Base-by-base conservation (phyloP, 2,888 invertebrate genomes). In the Sicus ferrugineus region DNA sequence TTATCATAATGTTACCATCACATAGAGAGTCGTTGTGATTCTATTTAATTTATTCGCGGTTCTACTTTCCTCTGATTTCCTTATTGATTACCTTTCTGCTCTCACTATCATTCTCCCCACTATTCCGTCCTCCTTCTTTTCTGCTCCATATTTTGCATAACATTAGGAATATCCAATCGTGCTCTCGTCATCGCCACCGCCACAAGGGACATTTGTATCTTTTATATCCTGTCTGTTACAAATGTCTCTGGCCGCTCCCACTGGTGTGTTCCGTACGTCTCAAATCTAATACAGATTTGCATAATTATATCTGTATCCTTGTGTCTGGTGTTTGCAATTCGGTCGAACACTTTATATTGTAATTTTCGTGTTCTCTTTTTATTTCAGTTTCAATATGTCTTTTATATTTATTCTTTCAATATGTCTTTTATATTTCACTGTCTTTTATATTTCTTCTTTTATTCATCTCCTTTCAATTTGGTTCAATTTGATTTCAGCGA, bases 91-190 rank as follows among this genome's bases (percentile, higher is more conserved):
- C 61, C 14, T 30, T 28, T 23, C 28, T 28, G 54, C 23, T 54
- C 19, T 42, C 48, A 5, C 56, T 38, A 21, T 30, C 50, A 23
- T 42, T 68, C 69, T 19, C 31, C 21, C 2, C 59, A 34, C 2
- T 48, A 26, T 46, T 46, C 46, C 28, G 7, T 3, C 5, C 16
- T 63, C 6, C n/a, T 50, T 23, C 28, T n/a, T 42, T 11, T 42
- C 42, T 4, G 62, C 14, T 30, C 28, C 46, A 19, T 48, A 48
- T 31, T 63, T 48, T 63, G 50, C 63, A 63, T 63, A 63, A 63
- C 46, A 63, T 30, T n/a, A 46, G 48, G 30, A 63, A 48, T 63
- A 50, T 30, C 48, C 46, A 48, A 48, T 50, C 63, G 28, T 46
- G 28, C 28, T 50, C 63, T 23, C 46, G n/a, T 23, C 30, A 16